Conservation (phyloP, 2,888 invertebrate species). For the Acleris sparsana region DNA sequence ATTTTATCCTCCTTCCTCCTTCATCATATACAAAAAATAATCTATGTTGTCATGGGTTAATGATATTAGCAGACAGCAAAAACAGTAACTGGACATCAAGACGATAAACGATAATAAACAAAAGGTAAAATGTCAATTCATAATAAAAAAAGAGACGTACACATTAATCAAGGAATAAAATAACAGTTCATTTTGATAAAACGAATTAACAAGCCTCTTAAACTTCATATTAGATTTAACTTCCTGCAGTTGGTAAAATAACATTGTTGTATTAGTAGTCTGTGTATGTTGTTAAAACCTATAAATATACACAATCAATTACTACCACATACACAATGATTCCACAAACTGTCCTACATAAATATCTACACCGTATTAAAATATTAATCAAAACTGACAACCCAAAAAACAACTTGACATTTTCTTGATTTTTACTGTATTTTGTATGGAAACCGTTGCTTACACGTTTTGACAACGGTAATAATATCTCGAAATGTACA, state of each 20-base stretch:
- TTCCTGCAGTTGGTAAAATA: slow-evolving; percentile 11
- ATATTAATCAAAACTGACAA: too few species aligned
- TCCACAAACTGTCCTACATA: too few species aligned
- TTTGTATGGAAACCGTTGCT: too few species aligned
- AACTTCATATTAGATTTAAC: slow-evolving; percentile 24
- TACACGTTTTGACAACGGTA: too few species aligned
- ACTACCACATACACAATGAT: too few species aligned
- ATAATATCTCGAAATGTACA: too few species aligned
- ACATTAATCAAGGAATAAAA: slow-evolving; percentile 31
- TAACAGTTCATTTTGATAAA: slow-evolving; percentile 29
- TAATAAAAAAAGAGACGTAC: slow-evolving; percentile 24
- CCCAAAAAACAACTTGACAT: too few species aligned
- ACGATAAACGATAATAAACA: slow-evolving; percentile 18
- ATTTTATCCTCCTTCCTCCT: too few species aligned
- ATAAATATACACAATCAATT: background rate
- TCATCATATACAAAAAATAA: slow-evolving; percentile 24
- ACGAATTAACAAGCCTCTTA: slow-evolving; percentile 33
- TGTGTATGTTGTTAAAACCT: background rate
- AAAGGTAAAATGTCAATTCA: slow-evolving; percentile 22
- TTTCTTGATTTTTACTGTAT: too few species aligned
- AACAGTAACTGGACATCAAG: slow-evolving; percentile 13
- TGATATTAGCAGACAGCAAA: slow-evolving; percentile 19
- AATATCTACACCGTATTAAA: too few species aligned
- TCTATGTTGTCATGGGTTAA: slow-evolving; percentile 32
- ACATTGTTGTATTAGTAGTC: slow-evolving; percentile 6